These are phyloP conservation scores for Channa striata DNA, from an alignment of 2,797 vertebrate genomes.

Conservation along the genomic window DNA sequence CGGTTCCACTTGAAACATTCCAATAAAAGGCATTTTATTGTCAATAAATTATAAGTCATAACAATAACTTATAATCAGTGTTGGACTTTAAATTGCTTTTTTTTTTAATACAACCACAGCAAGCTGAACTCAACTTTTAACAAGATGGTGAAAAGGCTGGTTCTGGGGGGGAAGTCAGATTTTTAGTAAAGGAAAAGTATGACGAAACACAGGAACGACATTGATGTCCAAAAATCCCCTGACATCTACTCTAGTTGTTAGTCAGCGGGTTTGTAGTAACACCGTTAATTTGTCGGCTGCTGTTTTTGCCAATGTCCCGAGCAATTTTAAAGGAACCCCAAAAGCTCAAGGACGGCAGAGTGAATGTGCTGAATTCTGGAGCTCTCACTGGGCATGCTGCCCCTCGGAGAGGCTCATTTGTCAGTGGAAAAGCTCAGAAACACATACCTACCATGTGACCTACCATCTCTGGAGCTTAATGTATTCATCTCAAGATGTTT, in stretches of 20 bases:
- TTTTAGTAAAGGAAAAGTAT: too few relatives aligned
- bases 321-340: too few relatives aligned
- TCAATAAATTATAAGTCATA: not conserved
- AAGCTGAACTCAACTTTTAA: too few relatives aligned
- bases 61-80: not conserved
- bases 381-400: not conserved
- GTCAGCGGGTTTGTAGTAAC: too few relatives aligned
- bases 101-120: not conserved
- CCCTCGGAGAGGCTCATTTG: not conserved
- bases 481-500: constrained; percentile 24
- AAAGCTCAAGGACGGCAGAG: not conserved
- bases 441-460: not conserved
- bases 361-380: too few relatives aligned
- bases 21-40: not conserved
- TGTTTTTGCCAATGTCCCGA: too few relatives aligned
- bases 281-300: too few relatives aligned
- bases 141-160: too few relatives aligned
- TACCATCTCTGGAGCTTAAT: not conserved
- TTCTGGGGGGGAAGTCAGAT: too few relatives aligned
- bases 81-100: not conserved
- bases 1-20: not conserved
- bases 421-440: not conserved
- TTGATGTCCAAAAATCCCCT: too few relatives aligned
- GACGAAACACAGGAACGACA: too few relatives aligned
- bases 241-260: too few relatives aligned